Base-by-base conservation (phyloP, 2,888 invertebrate species). In the Melanophora roralis region DNA sequence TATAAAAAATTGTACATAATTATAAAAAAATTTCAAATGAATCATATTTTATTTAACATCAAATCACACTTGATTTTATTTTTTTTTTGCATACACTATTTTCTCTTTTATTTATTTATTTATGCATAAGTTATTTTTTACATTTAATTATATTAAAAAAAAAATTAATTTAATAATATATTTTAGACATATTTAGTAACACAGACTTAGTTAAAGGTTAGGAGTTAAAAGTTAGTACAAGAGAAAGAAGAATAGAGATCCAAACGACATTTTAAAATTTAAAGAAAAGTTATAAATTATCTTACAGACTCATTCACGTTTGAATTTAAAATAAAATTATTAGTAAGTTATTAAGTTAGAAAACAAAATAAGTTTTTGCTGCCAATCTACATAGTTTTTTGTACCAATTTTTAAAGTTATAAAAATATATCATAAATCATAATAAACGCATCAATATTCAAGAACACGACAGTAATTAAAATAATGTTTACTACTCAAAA, bases 231-330 rank as follows among this genome's bases (percentile, higher is more conserved):
- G 55, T 34, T 32, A 68, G 75, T 77, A 47, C 69, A 55, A 80
- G 78, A 82, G 72, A 57, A 79, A 69, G 51, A 76, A 81, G 82
- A 83, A 60, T 43, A 87, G 89, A 89, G 88, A 89, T 89, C 89
- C 89, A 89, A 89, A 87, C 88, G 89, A 89, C 89, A 89, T 89
- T 88, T 89, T 86, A 84, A 81, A 57, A 82, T 81, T 55, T 47
- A 51, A 21, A 38, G 36, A 36, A 67, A 49, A 62, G 47, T 57
- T 49, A 47, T 32, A 38, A 36, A 47, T 62, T 79, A 67, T 80
- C 27, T 76, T 75, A 80, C 75, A 80, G 53, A n/a, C 60, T 71
- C 79, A 79, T 79, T 79, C 75, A 60, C 38, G 62, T 21, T 65
- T 69, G 1, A 38, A 38, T 51, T 34, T 0, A 40, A 57, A 72